A percentile compares a stretch with the other conserved stretches of the same genome.
Conservation (phyloP, 2,888 invertebrate species). For the Mythimna vitellina region DNA sequence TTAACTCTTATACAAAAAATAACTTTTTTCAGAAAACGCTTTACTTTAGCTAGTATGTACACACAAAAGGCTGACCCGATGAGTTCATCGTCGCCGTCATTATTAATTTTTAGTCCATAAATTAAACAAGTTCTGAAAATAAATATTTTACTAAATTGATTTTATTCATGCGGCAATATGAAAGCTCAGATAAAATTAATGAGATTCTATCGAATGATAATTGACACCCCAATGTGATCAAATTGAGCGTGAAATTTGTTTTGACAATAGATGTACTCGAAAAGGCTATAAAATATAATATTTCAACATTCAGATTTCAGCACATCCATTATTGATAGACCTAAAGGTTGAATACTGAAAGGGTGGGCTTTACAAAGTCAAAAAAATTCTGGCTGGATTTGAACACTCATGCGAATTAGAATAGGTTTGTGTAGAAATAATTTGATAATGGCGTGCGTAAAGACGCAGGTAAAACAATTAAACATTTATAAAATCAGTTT, state of each 20-base stretch:
- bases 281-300: neutral
- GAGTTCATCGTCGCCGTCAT: neutral
- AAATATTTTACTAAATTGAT: conserved; percentile 5
- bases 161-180: conserved; percentile 16
- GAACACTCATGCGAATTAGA: neutral
- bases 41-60: neutral
- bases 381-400: neutral
- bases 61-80: neutral
- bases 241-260: conserved; percentile 30
- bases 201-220: conserved; percentile 20
- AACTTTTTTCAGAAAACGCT: neutral
- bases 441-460: neutral
- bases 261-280: conserved; percentile 7
- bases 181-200: conserved; percentile 20
- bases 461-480: neutral
- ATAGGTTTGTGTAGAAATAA: too few relatives aligned
- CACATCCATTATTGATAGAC: neutral
- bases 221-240: conserved; percentile 20
- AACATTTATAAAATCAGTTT: neutral
- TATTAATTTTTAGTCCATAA: neutral
- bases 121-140: neutral
- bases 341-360: neutral
- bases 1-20: neutral
- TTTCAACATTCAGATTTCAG: conserved; percentile 2
- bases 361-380: too few relatives aligned